Conservation (phyloP, 2,888 invertebrate genomes). For the Drosophila merina region DNA sequence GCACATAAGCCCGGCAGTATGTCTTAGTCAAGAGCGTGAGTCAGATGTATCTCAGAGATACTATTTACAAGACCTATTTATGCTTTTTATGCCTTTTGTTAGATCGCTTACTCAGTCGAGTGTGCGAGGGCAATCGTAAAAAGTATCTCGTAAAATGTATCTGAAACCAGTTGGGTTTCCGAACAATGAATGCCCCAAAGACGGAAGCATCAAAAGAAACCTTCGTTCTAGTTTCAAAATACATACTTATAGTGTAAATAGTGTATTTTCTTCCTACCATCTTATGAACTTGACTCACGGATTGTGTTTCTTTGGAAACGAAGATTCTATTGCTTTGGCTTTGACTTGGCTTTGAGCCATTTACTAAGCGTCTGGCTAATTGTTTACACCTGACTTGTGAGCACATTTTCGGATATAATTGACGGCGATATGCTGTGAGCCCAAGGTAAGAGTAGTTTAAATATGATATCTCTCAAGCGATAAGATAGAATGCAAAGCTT, state of each 20-base stretch:
- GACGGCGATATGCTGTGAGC: slow-evolving; percentile 21
- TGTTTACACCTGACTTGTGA: slow-evolving; percentile 45
- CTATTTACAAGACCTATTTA: slow-evolving; percentile 7
- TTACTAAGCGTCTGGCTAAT: slow-evolving; percentile 31
- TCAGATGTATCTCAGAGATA: slow-evolving; percentile 10
- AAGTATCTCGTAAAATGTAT: slow-evolving; percentile 28
- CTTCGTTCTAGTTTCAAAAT: slow-evolving; percentile 62
- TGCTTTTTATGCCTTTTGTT: not conserved
- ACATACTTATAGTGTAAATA: slow-evolving; percentile 18
- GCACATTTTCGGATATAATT: slow-evolving; percentile 25
- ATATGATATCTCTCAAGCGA: slow-evolving; percentile 41
- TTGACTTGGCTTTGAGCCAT: not conserved
- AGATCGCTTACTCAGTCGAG: slow-evolving; percentile 50
- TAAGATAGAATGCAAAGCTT: slow-evolving; percentile 61
- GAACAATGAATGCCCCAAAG: slow-evolving; percentile 19
- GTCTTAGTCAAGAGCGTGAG: slow-evolving; percentile 27
- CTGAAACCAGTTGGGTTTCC: slow-evolving; percentile 24
- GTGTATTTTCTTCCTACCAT: not conserved
- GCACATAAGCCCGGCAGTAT: slow-evolving; percentile 25
- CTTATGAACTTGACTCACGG: slow-evolving; percentile 20
- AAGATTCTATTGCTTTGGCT: not conserved
- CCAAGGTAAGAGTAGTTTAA: slow-evolving; percentile 22
- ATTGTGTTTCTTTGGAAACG: slow-evolving; percentile 8
- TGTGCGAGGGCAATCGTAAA: slow-evolving; percentile 49
- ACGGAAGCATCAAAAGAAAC: slow-evolving; percentile 39